phyloP scores from a whole-genome alignment of 2,888 invertebrate species.

The Iphiclides podalirius region DNA sequence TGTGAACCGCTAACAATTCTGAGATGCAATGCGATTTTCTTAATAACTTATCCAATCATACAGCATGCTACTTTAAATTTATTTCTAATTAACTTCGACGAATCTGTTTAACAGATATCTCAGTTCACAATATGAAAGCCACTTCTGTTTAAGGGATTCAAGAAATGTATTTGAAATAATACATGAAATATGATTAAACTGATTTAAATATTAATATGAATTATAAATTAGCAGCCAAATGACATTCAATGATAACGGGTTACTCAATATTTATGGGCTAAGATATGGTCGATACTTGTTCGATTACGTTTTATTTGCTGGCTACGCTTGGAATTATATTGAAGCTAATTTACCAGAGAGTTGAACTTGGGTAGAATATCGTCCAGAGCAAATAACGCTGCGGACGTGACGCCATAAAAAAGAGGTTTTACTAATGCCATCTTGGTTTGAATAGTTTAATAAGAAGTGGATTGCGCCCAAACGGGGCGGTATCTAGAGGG shows the following conservation, averaged over 20 bases:
- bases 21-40: no score
- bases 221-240: no score
- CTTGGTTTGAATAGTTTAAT: constrained; percentile 16
- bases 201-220: no score
- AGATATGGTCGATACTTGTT: neutral
- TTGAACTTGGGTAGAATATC: constrained; percentile 7
- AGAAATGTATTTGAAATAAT: no score
- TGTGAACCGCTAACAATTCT: no score
- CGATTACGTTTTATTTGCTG: neutral
- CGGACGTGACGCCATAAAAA: constrained; percentile 23
- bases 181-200: no score
- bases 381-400: neutral
- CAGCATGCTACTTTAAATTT: no score
- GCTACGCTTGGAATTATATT: constrained; percentile 5
- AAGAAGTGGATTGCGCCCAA: constrained; percentile 14
- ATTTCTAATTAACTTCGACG: no score
- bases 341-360: constrained; percentile 12
- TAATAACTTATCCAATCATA: no score
- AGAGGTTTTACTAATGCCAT: constrained; percentile 11
- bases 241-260: neutral
- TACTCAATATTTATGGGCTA: neutral
- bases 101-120: no score
- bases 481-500: constrained; percentile 8
- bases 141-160: no score
- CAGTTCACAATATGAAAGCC: no score